These are phyloP conservation scores for Trichonephila clavipes DNA, from an alignment of 1,140 invertebrate species.

Conservation along the genomic window DNA sequence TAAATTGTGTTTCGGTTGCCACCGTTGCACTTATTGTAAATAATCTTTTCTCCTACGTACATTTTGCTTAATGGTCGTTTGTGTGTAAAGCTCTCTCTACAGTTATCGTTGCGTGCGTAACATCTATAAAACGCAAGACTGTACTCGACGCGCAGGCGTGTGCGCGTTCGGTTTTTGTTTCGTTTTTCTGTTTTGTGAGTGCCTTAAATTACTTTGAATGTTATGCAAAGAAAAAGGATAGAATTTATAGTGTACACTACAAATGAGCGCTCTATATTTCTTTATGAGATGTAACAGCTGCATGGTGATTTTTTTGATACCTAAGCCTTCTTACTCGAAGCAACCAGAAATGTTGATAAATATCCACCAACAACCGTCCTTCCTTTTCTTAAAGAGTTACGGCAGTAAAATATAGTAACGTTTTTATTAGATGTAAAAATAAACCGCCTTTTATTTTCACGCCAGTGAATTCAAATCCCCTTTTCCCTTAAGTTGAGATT, in stretches of 20 bases:
- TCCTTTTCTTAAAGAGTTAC: neutral
- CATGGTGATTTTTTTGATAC: neutral
- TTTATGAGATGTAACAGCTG: constrained; percentile 27
- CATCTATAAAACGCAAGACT: constrained; percentile 43
- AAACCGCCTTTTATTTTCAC: neutral
- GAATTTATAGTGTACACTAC: constrained; percentile 40
- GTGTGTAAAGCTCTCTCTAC: constrained; percentile 34
- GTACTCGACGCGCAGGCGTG: neutral
- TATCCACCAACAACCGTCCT: neutral
- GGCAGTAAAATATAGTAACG: neutral
- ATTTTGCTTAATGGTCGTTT: constrained; percentile 61
- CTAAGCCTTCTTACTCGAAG: neutral
- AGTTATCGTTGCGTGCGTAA: constrained; percentile 53
- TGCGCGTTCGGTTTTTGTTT: constrained; percentile 7
- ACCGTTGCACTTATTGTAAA: constrained; percentile 55
- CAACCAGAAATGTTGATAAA: neutral
- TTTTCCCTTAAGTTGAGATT: too few relatives aligned
- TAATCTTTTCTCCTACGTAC: constrained; percentile 62
- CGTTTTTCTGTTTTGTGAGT: constrained; percentile 33
- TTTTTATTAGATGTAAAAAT: neutral
- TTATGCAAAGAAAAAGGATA: constrained; percentile 38
- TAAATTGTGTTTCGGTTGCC: constrained; percentile 44
- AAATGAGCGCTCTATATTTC: constrained; percentile 12
- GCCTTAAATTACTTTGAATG: constrained; percentile 53
- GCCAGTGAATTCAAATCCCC: too few relatives aligned